These are phyloP conservation scores for Plumapathes pennacea DNA, from an alignment of 92 coral and sea anemone species.

Conservation along the genomic window DNA sequence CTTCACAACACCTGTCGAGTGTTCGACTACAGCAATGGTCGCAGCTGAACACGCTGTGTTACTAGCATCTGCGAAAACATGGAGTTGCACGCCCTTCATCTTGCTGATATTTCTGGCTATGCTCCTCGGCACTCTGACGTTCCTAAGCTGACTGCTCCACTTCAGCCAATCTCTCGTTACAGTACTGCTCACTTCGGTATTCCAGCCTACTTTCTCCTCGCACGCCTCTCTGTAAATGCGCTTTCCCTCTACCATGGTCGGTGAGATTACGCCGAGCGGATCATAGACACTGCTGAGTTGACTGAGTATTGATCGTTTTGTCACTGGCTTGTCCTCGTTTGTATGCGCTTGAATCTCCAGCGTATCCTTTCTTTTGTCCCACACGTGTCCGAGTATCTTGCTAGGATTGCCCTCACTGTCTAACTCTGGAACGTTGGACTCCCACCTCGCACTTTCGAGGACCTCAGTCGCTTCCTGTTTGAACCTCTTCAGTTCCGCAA, in stretches of 20 bases:
- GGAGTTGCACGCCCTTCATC: constrained; percentile 41
- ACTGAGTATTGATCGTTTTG: constrained; percentile 8
- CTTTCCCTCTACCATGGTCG: constrained; percentile 31
- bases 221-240: constrained; percentile 36
- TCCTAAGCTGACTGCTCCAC: constrained; percentile 42
- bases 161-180: constrained; percentile 20
- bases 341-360: constrained; percentile 7
- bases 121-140: constrained; percentile 48
- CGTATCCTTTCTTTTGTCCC: constrained; percentile 41
- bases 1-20: constrained; percentile 31
- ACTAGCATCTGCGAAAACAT: constrained; percentile 62
- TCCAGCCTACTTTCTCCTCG: constrained; percentile 33
- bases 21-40: constrained; percentile 43
- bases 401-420: constrained; percentile 33
- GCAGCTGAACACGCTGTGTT: constrained; percentile 50
- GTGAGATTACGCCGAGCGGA: constrained; percentile 31
- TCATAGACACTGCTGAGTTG: constrained; percentile 23
- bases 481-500: constrained; percentile 26
- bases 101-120: constrained; percentile 5
- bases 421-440: constrained; percentile 17
- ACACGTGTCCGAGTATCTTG: constrained; percentile 42
- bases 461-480: constrained; percentile 27
- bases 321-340: neutral
- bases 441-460: constrained; percentile 27
- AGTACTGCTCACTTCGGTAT: constrained; percentile 13